Conservation (phyloP, 1,140 invertebrate species). For the Antheraea mylitta region DNA sequence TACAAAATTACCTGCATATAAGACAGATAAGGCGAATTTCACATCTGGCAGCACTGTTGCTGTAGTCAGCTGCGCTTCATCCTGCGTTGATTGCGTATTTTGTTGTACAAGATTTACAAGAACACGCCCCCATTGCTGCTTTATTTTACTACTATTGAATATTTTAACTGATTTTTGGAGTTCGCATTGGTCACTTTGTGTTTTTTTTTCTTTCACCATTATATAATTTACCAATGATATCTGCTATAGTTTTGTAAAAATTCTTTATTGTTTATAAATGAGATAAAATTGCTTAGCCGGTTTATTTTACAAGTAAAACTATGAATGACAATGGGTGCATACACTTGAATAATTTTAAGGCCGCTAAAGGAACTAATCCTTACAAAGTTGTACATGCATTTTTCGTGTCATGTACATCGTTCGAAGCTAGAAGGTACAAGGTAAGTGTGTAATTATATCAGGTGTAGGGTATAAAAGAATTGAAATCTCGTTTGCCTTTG, state of each 20-base stretch:
- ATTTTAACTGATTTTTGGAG: background rate
- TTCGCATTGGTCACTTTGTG: conserved; percentile 3
- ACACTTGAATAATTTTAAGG: conserved; percentile 89
- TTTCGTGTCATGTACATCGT: conserved; percentile 86
- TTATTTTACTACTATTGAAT: conserved; percentile 26
- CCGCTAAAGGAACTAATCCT: conserved; percentile 85
- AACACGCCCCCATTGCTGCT: conserved; percentile 14
- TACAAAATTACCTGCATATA: too few species aligned
- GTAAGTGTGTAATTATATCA: conserved; percentile 59
- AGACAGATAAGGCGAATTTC: too few species aligned
- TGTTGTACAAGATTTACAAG: conserved; percentile 5
- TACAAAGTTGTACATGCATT: conserved; percentile 88
- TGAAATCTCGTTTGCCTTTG: conserved; percentile 8
- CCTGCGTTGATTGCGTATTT: conserved; percentile 12
- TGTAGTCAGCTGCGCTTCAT: conserved; percentile 8
- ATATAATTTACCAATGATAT: background rate
- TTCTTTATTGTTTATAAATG: conserved; percentile 12
- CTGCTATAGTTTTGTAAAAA: conserved; percentile 5
- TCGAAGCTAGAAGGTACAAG: conserved; percentile 85
- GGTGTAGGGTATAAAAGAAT: conserved; percentile 11
- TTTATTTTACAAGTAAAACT: conserved; percentile 53
- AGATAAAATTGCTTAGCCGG: conserved; percentile 36
- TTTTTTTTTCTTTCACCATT: background rate
- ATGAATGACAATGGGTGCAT: conserved; percentile 87
- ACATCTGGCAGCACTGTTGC: background rate